Evolutionary conservation across 2,113 vertebrate species (phyloP).

Genomic region (Campylorhamphus procurvoides): DNA sequence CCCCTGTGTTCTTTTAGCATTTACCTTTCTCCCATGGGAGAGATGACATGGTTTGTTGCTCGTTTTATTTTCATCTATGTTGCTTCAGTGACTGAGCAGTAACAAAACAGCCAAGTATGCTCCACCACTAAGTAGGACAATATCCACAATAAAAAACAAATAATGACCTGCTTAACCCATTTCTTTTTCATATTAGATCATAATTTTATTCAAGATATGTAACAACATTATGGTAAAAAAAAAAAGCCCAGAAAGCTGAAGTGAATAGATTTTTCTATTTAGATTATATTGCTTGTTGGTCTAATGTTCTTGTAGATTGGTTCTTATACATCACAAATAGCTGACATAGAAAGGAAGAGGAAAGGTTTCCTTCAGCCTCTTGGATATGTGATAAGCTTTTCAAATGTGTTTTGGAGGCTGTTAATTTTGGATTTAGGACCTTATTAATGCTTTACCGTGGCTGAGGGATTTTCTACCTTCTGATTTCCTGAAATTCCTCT

Average conservation of each 20-base stretch:
- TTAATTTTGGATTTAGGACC: not conserved
- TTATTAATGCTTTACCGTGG: not conserved
- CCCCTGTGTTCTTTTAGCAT: conserved; percentile 53
- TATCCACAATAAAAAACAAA: not conserved
- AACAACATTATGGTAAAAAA: not conserved
- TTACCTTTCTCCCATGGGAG: conserved; percentile 57
- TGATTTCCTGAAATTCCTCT: not conserved
- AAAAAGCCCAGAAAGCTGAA: not conserved
- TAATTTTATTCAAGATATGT: not conserved
- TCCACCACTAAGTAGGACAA: not conserved
- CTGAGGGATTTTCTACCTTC: not conserved
- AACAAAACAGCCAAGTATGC: not conserved
- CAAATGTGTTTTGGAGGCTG: not conserved
- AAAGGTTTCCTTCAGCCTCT: not conserved
- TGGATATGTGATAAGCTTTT: not conserved
- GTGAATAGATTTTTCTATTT: not conserved
- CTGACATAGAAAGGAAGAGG: not conserved
- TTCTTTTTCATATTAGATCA: not conserved
- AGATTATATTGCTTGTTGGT: not conserved
- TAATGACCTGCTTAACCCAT: not conserved
- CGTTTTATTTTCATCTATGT: conserved; percentile 43
- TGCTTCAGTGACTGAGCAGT: conserved; percentile 48
- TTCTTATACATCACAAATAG: not conserved
- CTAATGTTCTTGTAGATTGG: not conserved
- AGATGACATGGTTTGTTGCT: conserved; percentile 64